A percentile compares a stretch with the other conserved stretches of the same genome.
These are phyloP conservation scores for Peucedramus taeniatus DNA, from an alignment of 2,113 vertebrate species.

Conservation along the genomic window DNA sequence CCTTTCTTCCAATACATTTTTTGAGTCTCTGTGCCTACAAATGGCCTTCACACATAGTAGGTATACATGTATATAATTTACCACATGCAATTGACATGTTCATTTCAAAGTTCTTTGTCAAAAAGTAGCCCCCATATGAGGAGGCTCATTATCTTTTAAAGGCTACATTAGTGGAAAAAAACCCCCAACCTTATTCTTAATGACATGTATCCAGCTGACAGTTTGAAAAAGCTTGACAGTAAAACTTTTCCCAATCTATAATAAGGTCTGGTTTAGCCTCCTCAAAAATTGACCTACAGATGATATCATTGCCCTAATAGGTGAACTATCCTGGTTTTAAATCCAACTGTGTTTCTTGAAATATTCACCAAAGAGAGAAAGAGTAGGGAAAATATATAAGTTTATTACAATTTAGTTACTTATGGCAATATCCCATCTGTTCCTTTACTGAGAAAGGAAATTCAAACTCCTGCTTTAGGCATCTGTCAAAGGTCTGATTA, in stretches of 20 bases:
- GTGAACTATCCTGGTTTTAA: neutral
- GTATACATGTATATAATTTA: neutral
- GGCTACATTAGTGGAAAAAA: neutral
- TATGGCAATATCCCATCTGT: neutral
- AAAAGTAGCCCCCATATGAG: neutral
- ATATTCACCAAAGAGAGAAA: neutral
- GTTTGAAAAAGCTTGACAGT: neutral
- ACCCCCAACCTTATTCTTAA: neutral
- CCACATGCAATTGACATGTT: neutral
- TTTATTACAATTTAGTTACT: neutral
- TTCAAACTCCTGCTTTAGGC: neutral
- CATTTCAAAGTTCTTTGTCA: neutral
- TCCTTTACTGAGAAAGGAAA: neutral
- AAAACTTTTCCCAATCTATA: neutral
- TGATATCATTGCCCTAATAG: neutral
- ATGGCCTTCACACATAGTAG: neutral
- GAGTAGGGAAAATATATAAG: neutral
- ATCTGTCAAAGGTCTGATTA: neutral
- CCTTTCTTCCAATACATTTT: neutral
- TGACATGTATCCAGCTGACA: neutral
- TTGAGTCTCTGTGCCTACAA: neutral
- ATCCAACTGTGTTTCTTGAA: neutral
- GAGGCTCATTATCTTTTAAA: neutral
- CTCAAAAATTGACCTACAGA: neutral
- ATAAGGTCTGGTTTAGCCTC: neutral